These are phyloP conservation scores for Coenonympha arcania DNA, from an alignment of 2,888 invertebrate genomes.

Conservation along the genomic window DNA sequence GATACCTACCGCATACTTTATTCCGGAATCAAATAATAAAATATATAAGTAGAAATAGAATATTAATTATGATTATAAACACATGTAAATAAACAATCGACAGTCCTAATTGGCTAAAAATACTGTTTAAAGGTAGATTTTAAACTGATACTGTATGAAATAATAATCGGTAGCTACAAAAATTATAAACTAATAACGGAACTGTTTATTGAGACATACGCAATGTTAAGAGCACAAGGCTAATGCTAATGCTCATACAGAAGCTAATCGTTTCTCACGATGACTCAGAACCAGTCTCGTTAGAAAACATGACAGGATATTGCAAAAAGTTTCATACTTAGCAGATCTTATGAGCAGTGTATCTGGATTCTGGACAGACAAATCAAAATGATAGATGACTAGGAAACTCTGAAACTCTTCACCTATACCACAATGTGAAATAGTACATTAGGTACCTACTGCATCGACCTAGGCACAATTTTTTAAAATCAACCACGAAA, in stretches of 20 bases:
- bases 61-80: too few species aligned
- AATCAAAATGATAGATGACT: slow-evolving; percentile 6
- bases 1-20: too few species aligned
- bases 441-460: neutral
- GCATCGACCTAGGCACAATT: too few species aligned
- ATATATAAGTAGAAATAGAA: too few species aligned
- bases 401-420: neutral
- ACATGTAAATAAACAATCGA: too few species aligned
- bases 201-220: slow-evolving; percentile 21
- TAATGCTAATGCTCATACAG: slow-evolving; percentile 24
- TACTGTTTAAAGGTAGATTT: too few species aligned
- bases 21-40: too few species aligned
- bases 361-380: slow-evolving; percentile 8
- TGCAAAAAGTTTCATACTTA: slow-evolving; percentile 29
- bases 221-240: slow-evolving; percentile 26
- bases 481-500: too few species aligned
- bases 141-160: too few species aligned
- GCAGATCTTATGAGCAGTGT: neutral
- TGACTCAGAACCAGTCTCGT: slow-evolving; percentile 24
- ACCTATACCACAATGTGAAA: neutral
- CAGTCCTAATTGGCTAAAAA: too few species aligned
- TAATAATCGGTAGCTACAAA: neutral
- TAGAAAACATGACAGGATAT: slow-evolving; percentile 25
- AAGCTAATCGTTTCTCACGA: slow-evolving; percentile 28
- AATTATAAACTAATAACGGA: slow-evolving; percentile 19